Evolutionary conservation across 2,113 vertebrate species (phyloP), one percentile per base, ranked within the genome.

Genomic region (Oncorhynchus masou): DNA sequence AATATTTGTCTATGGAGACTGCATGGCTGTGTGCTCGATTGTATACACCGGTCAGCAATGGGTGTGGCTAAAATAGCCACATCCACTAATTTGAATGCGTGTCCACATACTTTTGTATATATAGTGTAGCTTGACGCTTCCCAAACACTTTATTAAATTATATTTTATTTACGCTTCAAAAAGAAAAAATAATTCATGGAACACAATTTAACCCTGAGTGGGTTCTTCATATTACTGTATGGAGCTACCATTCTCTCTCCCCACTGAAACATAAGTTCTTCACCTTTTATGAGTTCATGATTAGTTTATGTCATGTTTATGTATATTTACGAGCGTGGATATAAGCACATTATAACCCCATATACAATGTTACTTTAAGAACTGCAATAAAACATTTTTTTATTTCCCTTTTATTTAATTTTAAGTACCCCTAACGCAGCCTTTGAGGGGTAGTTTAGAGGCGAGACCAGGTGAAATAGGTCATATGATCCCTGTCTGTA

Each of bases 261-360:
- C 51, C 59, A 62, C 59, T 24, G 9, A 62, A 62, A 62, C 4
- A 16, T 16, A 54, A 54, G 5, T 54, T 54, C 51, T 66, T 27
- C 24, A 13, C 24, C 39, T n/a, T 27, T 66, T 66, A 22, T 64
- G 60, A 24, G 8, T 9, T 64, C 60, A 19, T 64, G 24, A 64
- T 45, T 19, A 24, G 22, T 22, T 27, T 67, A 65, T 45, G 31
- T 60, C 65, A 67, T 49, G 49, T 85, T 85, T 79, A 77, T 75
- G 76, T 75, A 71, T 19, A 54, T 54, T 54, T 75, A 72, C 22
- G 70, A 54, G 67, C n/a, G 12, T 25, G 51, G 64, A 70, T 70
- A 78, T 69, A 59, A 69, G 68, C 73, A 79, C 71, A 59, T 71
- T 67, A 68, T 20, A 24, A 24, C 57, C 20, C n/a, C 48, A 51